Percentiles rank a stretch among this genome's conserved stretches.
Evolutionary conservation across 2,113 vertebrate genomes (phyloP).

Genomic region (Vidua chalybeata): DNA sequence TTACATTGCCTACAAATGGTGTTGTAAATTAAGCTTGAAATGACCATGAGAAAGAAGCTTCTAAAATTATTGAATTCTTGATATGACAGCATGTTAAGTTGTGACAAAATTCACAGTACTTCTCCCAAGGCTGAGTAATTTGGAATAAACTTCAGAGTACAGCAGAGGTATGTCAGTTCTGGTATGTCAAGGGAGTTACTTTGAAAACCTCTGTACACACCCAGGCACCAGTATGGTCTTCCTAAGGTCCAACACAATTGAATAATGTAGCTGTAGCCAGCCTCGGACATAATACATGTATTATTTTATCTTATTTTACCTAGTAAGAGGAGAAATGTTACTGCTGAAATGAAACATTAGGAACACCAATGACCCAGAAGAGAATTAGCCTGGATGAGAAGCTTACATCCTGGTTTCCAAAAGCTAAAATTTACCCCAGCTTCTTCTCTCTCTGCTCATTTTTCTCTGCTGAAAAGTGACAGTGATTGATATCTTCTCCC

Average conservation of each 20-base stretch:
- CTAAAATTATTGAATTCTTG: neutral
- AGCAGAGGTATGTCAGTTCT: neutral
- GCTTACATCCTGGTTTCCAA: neutral
- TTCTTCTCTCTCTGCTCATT: neutral
- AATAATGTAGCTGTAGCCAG: neutral
- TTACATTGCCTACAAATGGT: neutral
- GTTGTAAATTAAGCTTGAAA: neutral
- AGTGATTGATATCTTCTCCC: constrained; percentile 59
- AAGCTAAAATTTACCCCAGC: neutral
- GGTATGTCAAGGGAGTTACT: neutral
- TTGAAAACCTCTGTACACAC: neutral
- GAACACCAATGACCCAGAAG: neutral
- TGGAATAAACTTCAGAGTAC: neutral
- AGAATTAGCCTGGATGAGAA: neutral
- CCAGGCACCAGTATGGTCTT: neutral
- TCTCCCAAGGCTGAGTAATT: neutral
- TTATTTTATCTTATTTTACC: neutral
- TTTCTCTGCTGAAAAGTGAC: constrained; percentile 52
- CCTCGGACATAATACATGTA: neutral
- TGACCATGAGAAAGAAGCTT: neutral
- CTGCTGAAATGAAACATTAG: neutral
- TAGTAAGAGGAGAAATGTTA: neutral
- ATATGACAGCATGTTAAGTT: neutral
- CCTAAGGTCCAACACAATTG: neutral
- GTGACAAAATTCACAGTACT: neutral